These are phyloP conservation scores for Caenorhabditis plicata DNA, from an alignment of 2,888 invertebrate species.

Conservation along the genomic window DNA sequence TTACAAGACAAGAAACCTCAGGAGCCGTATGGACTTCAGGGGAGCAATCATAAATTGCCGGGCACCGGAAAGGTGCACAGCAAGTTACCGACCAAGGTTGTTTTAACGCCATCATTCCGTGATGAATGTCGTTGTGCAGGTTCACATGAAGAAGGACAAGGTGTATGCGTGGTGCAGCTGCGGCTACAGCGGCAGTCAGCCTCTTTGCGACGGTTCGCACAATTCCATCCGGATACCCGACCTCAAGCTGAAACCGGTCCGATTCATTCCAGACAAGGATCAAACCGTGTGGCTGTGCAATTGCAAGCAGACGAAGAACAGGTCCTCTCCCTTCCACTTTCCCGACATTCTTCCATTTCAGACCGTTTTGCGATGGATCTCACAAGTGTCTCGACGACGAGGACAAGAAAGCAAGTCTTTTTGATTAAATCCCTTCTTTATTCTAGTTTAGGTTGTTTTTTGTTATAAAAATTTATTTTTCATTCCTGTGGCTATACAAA, in stretches of 20 bases:
- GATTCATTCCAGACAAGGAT: conserved; percentile 78
- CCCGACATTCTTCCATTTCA: conserved; percentile 12
- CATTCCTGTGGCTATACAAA: conserved; percentile 3
- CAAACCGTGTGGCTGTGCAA: conserved; percentile 93
- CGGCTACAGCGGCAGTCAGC: conserved; percentile 84
- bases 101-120: neutral
- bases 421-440: conserved; percentile 31
- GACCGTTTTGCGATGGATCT: conserved; percentile 96
- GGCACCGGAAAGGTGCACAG: conserved; percentile 56
- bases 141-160: conserved; percentile 72
- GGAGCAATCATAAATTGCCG: conserved; percentile 59
- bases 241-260: conserved; percentile 76
- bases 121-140: conserved; percentile 16
- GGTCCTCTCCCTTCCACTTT: conserved; percentile 9
- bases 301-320: conserved; percentile 81
- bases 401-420: conserved; percentile 52
- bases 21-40: conserved; percentile 62
- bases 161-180: conserved; percentile 89
- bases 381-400: conserved; percentile 71
- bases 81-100: conserved; percentile 41
- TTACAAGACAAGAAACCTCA: conserved; percentile 60
- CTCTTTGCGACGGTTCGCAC: conserved; percentile 92
- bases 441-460: neutral
- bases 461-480: conserved; percentile 1
- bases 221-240: conserved; percentile 66